Conservation (phyloP, 2,797 vertebrate genomes). For the Sitta carolinensis region DNA sequence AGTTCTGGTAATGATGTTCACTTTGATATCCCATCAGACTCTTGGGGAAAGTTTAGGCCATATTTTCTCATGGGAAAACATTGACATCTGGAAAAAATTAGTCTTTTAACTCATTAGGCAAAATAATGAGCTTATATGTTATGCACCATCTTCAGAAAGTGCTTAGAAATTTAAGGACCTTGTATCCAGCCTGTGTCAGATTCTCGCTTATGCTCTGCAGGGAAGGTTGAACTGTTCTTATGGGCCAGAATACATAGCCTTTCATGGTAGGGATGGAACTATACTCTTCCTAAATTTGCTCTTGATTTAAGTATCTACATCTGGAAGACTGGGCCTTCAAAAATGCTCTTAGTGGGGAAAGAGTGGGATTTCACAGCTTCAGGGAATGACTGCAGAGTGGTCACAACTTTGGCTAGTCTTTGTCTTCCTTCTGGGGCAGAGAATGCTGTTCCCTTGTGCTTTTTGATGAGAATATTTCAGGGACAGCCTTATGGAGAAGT, state of each 20-base stretch:
- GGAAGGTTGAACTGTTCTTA: background rate
- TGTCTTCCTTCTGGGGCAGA: background rate
- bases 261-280: background rate
- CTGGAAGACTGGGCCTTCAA: background rate
- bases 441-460: background rate
- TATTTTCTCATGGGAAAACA: background rate
- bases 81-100: background rate
- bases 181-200: background rate
- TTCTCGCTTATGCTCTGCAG: background rate
- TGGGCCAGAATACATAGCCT: background rate
- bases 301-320: background rate
- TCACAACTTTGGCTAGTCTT: slow-evolving; percentile 1
- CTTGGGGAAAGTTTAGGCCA: background rate
- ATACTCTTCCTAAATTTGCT: background rate
- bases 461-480: background rate
- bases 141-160: background rate
- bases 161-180: background rate
- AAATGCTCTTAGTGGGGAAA: background rate
- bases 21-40: background rate
- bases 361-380: background rate
- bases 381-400: background rate
- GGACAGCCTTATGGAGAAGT: background rate
- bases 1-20: background rate
- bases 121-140: background rate
- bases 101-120: background rate